phyloP scores from a whole-genome alignment of 2,888 invertebrate species.

The Sipha maydis region DNA sequence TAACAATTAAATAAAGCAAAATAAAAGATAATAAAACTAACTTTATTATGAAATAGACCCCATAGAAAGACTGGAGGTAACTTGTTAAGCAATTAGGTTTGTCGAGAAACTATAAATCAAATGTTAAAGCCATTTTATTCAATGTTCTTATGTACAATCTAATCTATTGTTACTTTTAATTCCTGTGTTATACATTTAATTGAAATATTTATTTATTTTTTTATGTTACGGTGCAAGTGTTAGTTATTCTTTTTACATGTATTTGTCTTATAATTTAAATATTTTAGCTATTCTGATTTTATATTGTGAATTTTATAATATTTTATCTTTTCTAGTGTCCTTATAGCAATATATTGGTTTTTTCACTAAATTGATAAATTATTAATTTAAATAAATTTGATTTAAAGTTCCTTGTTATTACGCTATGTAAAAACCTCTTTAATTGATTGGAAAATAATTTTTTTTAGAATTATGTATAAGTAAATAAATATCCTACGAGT shows the following conservation, averaged over 20 bases:
- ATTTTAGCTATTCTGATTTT: slow-evolving; percentile 20
- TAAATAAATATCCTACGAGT: not conserved
- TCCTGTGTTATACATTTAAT: slow-evolving; percentile 38
- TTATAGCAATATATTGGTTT: not conserved
- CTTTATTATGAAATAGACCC: slow-evolving; percentile 21
- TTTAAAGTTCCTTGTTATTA: slow-evolving; percentile 21
- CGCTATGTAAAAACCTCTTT: not conserved
- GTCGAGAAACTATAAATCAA: slow-evolving; percentile 35
- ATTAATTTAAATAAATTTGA: not conserved
- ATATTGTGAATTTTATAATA: not conserved
- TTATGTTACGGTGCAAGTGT: slow-evolving; percentile 29
- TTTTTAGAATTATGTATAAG: not conserved
- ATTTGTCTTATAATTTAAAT: slow-evolving; percentile 5
- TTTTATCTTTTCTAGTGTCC: not conserved
- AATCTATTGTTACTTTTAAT: slow-evolving; percentile 34
- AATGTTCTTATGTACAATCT: slow-evolving; percentile 8
- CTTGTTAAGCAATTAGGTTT: slow-evolving; percentile 27
- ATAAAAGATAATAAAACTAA: not conserved
- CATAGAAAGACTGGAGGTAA: slow-evolving; percentile 34
- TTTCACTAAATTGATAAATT: not conserved
- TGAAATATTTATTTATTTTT: slow-evolving; percentile 16
- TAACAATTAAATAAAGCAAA: slow-evolving; percentile 10
- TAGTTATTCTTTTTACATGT: slow-evolving; percentile 34
- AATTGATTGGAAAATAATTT: not conserved
- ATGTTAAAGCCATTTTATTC: slow-evolving; percentile 39